These are phyloP conservation scores for Podarcis raffonei DNA, from an alignment of 2,113 vertebrate genomes.

Conservation along the genomic window DNA sequence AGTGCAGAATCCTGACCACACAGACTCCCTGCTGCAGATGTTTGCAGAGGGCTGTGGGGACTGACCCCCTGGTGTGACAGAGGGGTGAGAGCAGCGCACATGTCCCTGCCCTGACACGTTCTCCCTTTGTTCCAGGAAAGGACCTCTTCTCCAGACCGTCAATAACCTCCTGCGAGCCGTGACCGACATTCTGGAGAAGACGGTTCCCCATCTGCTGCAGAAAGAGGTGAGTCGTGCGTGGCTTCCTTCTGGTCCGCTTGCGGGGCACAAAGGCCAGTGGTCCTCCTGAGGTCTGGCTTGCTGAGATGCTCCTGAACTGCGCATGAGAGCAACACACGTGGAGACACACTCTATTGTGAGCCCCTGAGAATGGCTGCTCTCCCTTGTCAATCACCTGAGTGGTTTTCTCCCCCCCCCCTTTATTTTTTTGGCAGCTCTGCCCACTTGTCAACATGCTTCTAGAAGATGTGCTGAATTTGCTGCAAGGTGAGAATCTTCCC, in stretches of 20 bases:
- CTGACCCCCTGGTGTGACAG: too few species aligned
- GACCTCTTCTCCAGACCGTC: rapidly evolving
- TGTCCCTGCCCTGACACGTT: not conserved
- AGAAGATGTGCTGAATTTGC: not conserved
- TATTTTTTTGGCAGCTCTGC: not conserved
- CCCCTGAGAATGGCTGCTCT: too few species aligned
- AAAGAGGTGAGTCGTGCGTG: not conserved
- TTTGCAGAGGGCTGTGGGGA: not conserved
- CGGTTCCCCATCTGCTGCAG: not conserved
- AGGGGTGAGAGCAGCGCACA: not conserved
- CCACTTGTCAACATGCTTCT: not conserved
- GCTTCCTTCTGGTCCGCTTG: not conserved
- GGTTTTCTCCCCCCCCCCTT: rapidly evolving
- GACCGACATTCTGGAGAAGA: not conserved
- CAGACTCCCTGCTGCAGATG: not conserved
- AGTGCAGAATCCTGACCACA: not conserved
- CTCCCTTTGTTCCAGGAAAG: not conserved
- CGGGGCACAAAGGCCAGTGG: too few species aligned
- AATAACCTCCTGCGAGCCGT: not conserved
- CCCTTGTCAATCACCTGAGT: too few species aligned
- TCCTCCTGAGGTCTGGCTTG: too few species aligned
- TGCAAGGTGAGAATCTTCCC: not conserved
- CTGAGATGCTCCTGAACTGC: too few species aligned
- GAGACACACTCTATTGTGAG: too few species aligned
- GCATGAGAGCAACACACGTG: too few species aligned